Evolutionary conservation across 2,797 vertebrate genomes (phyloP).

Genomic region (Clarias platycephalus): DNA sequence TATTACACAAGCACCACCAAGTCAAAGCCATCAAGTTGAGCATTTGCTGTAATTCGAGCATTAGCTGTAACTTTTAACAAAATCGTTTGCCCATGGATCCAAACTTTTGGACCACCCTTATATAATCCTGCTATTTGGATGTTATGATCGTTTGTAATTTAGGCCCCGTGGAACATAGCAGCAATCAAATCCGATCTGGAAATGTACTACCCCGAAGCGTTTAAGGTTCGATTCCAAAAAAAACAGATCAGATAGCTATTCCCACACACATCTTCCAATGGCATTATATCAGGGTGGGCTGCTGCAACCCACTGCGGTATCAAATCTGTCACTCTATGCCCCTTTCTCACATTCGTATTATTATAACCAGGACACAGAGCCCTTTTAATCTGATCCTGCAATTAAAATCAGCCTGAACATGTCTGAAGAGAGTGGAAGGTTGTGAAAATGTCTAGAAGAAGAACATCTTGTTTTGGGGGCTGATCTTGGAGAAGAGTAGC

Average conservation of each 20-base stretch:
- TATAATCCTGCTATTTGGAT: constrained; percentile 60
- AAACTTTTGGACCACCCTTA: too few relatives aligned
- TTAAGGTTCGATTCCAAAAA: constrained; percentile 46
- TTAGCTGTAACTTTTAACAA: too few relatives aligned
- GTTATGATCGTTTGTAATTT: constrained; percentile 69
- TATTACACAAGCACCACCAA: too few relatives aligned
- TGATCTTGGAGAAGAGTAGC: background rate
- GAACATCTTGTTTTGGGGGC: constrained; percentile 10
- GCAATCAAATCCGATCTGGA: constrained; percentile 64
- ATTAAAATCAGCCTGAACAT: constrained; percentile 49
- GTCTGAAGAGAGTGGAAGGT: constrained; percentile 42
- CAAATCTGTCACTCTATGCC: constrained; percentile 36
- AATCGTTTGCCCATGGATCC: too few relatives aligned
- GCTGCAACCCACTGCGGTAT: constrained; percentile 37
- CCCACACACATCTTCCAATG: constrained; percentile 54
- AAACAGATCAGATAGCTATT: constrained; percentile 46
- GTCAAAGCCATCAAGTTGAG: too few relatives aligned
- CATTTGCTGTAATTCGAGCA: too few relatives aligned
- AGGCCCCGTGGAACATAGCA: constrained; percentile 64
- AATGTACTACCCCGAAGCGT: constrained; percentile 58
- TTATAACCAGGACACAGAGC: constrained; percentile 57
- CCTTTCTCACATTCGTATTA: constrained; percentile 53
- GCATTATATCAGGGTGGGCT: constrained; percentile 45
- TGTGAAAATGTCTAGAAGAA: constrained; percentile 46
- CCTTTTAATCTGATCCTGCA: constrained; percentile 52